phyloP scores from a whole-genome alignment of 2,113 vertebrate species.

The Romanogobio albipinnatus region DNA sequence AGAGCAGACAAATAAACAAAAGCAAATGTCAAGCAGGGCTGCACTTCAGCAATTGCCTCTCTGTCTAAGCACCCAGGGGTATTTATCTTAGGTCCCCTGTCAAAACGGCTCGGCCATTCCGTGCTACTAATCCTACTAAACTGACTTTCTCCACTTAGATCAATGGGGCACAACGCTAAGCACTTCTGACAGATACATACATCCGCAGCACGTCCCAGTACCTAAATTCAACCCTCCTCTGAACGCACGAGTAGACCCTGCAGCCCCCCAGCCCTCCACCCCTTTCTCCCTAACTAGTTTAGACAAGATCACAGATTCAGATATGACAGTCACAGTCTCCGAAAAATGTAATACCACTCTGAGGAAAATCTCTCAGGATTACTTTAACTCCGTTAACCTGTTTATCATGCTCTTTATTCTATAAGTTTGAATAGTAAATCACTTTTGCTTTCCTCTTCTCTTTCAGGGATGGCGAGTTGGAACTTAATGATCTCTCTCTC shows the following conservation, averaged over 20 bases:
- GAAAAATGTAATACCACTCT: slow-evolving; percentile 73
- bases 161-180: slow-evolving; percentile 49
- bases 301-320: slow-evolving; percentile 71
- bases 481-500: slow-evolving; percentile 38
- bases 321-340: slow-evolving; percentile 55
- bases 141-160: slow-evolving; percentile 55
- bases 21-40: slow-evolving; percentile 46
- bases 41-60: slow-evolving; percentile 20
- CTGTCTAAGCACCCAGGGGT: slow-evolving; percentile 28
- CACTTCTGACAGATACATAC: slow-evolving; percentile 63
- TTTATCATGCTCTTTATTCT: slow-evolving; percentile 81
- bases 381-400: slow-evolving; percentile 76
- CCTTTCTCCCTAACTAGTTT: slow-evolving; percentile 69
- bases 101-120: slow-evolving; percentile 45
- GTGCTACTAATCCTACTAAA: slow-evolving; percentile 60
- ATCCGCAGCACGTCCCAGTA: slow-evolving; percentile 63
- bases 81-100: slow-evolving; percentile 48
- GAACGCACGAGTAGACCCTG: slow-evolving; percentile 40
- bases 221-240: slow-evolving; percentile 54
- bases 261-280: background rate
- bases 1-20: slow-evolving; percentile 24
- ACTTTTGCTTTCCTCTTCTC: slow-evolving; percentile 32
- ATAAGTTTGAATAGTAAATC: slow-evolving; percentile 77
- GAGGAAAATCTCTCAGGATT: slow-evolving; percentile 72
- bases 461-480: background rate